Evolutionary conservation across 1,140 invertebrate genomes (phyloP).

Genomic region (Aphaenogaster ashmeadi): DNA sequence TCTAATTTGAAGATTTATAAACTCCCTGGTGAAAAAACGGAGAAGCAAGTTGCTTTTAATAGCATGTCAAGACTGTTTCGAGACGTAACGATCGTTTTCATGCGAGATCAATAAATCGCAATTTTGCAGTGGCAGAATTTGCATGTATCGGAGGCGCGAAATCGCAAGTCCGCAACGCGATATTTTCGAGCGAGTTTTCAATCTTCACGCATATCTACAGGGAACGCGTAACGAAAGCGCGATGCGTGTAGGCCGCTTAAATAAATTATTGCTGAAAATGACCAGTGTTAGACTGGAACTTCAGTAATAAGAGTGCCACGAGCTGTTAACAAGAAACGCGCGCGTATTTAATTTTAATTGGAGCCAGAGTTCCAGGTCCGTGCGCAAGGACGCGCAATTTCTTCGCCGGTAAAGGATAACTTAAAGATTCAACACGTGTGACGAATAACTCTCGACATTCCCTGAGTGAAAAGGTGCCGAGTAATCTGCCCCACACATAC

Average conservation of each 20-base stretch:
- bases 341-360: slow-evolving; percentile 75
- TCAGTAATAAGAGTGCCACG: slow-evolving; percentile 62
- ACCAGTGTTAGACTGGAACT: slow-evolving; percentile 12
- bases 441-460: slow-evolving; percentile 50
- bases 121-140: slow-evolving; percentile 6
- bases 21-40: background rate
- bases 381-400: slow-evolving; percentile 49
- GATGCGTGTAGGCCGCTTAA: background rate
- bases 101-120: slow-evolving; percentile 5
- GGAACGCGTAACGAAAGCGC: slow-evolving; percentile 27
- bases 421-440: slow-evolving; percentile 58
- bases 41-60: background rate
- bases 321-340: slow-evolving; percentile 66
- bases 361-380: slow-evolving; percentile 40
- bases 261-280: slow-evolving; percentile 52
- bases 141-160: slow-evolving; percentile 17
- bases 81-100: background rate
- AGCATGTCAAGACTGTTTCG: background rate
- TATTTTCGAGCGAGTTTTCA: slow-evolving; percentile 23
- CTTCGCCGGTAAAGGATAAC: slow-evolving; percentile 56
- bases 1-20: slow-evolving; percentile 2
- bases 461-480: background rate
- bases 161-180: background rate
- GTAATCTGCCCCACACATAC: background rate
- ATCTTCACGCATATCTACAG: background rate